A percentile compares a stretch with the other conserved stretches of the same genome.
phyloP scores from a whole-genome alignment of 2,888 invertebrate species.

The Drepana falcataria region DNA sequence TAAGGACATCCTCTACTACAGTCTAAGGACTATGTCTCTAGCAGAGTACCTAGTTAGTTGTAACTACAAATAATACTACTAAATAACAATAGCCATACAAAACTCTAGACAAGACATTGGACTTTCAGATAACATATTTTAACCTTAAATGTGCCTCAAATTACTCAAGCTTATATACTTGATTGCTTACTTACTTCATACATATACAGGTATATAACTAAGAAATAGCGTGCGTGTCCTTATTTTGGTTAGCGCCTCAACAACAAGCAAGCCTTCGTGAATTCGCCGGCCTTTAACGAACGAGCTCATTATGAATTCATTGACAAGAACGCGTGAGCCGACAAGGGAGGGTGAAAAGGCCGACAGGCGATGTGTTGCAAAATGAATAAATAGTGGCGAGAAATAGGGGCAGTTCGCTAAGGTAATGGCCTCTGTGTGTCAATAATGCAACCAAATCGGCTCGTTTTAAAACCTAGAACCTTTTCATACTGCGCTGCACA shows the following conservation, averaged over 20 bases:
- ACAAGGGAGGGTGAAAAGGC: constrained; percentile 63
- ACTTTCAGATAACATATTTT: too few relatives aligned
- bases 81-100: too few relatives aligned
- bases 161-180: too few relatives aligned
- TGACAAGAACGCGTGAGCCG: constrained; percentile 59
- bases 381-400: constrained; percentile 76
- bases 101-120: too few relatives aligned
- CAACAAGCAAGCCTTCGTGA: constrained; percentile 50
- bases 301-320: constrained; percentile 69
- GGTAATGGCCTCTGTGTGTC: constrained; percentile 57
- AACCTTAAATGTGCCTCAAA: too few relatives aligned
- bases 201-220: neutral
- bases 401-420: constrained; percentile 73
- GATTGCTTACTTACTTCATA: too few relatives aligned
- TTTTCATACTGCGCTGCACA: constrained; percentile 5
- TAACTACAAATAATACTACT: too few relatives aligned
- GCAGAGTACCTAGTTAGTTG: too few relatives aligned
- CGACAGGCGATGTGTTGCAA: constrained; percentile 73
- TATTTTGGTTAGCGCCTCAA: constrained; percentile 61
- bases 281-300: constrained; percentile 74
- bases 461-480: constrained; percentile 26
- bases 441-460: constrained; percentile 57
- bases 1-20: too few relatives aligned
- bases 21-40: too few relatives aligned
- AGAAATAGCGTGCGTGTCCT: constrained; percentile 45